Evolutionary conservation across 2,797 vertebrate genomes (phyloP), one percentile per base, ranked within the genome.

Genomic region (Botia kubotai): DNA sequence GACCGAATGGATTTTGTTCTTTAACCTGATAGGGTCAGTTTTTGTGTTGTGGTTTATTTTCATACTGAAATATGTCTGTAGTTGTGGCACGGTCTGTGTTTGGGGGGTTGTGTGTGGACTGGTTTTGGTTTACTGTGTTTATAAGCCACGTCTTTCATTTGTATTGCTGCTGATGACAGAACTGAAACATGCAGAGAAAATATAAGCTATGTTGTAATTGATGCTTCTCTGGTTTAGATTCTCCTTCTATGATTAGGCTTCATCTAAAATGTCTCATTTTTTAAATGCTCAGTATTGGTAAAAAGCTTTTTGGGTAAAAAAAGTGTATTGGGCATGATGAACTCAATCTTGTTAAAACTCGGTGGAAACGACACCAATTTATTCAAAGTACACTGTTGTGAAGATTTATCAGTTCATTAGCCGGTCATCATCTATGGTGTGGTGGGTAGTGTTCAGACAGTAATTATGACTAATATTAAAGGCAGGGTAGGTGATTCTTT

Each of bases 381-480:
- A 55, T 57, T 76, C 50, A 43, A 43, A 67, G 14, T 14, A 3
- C 72, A 50, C 16, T 33, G 8, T 46, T 75, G 23, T 2, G 23
- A 50, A 14, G 10, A 43, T 58, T 13, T 21, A 75, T 39, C n/a
- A 66, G 16, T 1, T 12, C 43, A 57, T 68, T 43, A 39, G 11
- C 21, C 7, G n/a, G 21, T 19, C 33, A 60, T 3, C 55, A 23
- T 14, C 36, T 11, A 11, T 48, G 66, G 53, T 77, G 75, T 77
- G 66, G 75, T 33, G 21, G 65, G 58, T 58, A 14, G 36, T 69
- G 75, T 48, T 69, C 36, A 58, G 53, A 19, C 17, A 5, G 33
- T 70, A 69, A 69, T 48, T 69, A 69, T 33, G 39, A 67, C 3
- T 33, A 12, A 60, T 78, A 16, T 70, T 77, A 69, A 26, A 29